A percentile compares a stretch with the other conserved stretches of the same genome.
phyloP scores from a whole-genome alignment of 1,140 invertebrate genomes.

The Heliconius hermathena region DNA sequence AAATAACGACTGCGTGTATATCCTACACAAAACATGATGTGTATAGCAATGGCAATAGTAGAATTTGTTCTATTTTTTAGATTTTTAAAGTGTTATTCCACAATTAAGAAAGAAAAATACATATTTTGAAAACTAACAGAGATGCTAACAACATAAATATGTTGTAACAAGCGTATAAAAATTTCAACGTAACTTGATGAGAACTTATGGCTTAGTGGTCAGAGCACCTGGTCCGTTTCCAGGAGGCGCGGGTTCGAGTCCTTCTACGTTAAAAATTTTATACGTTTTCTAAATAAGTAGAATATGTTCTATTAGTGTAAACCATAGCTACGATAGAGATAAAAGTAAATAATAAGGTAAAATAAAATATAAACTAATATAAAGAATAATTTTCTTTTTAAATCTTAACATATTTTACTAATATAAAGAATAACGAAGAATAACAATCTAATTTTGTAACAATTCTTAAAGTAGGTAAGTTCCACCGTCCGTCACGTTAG shows the following conservation, averaged over 20 bases:
- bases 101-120: no score
- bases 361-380: not conserved
- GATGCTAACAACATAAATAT: no score
- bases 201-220: no score
- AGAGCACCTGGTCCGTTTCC: no score
- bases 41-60: not conserved
- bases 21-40: not conserved
- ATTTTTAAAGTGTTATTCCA: no score
- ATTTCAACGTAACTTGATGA: no score
- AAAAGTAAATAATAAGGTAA: not conserved
- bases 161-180: no score
- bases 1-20: not conserved
- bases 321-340: not conserved
- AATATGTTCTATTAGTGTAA: not conserved
- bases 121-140: no score
- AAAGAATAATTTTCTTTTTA: not conserved
- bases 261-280: no score
- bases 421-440: not conserved
- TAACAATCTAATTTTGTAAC: not conserved
- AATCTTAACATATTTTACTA: not conserved
- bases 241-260: no score
- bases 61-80: not conserved
- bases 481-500: not conserved
- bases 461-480: conserved; percentile 2
- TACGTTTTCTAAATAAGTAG: not conserved